A percentile compares a stretch with the other conserved stretches of the same genome.
These are phyloP conservation scores for Lepetodrilus schrolli DNA, from an alignment of 2,888 invertebrate species.

Conservation along the genomic window DNA sequence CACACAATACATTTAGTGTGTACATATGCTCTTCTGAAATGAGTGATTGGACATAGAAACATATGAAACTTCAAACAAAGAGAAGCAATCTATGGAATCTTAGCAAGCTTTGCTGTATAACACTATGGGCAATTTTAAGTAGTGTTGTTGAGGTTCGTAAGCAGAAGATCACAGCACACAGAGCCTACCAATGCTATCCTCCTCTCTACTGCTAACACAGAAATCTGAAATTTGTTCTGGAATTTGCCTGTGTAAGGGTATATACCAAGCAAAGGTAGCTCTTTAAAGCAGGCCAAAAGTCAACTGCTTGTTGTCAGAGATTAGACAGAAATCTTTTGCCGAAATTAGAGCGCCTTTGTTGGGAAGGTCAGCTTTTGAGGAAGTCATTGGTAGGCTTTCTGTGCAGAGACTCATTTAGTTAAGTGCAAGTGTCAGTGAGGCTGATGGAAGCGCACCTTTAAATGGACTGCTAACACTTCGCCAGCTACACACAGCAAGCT, in stretches of 20 bases:
- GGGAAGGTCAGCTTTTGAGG: conserved; percentile 3
- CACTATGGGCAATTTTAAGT: conserved; percentile 24
- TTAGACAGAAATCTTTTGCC: conserved; percentile 21
- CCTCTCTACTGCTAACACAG: conserved; percentile 13
- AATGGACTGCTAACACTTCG: background rate
- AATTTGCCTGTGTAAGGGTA: conserved; percentile 2
- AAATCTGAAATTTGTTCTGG: conserved; percentile 26
- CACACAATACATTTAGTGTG: too few species aligned
- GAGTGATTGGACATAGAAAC: background rate
- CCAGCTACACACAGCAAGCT: too few species aligned
- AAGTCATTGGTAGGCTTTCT: conserved; percentile 3
- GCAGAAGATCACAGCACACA: conserved; percentile 19
- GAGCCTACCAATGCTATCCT: background rate
- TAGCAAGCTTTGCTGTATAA: conserved; percentile 3
- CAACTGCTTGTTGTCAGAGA: conserved; percentile 25
- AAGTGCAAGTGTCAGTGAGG: background rate
- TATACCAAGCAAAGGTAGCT: background rate
- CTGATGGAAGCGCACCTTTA: background rate
- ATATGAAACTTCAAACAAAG: background rate
- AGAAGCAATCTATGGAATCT: conserved; percentile 11
- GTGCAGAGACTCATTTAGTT: background rate
- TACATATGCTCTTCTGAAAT: too few species aligned
- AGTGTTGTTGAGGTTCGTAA: conserved; percentile 24
- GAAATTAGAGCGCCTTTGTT: conserved; percentile 31
- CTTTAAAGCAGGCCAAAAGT: conserved; percentile 27